Conservation (phyloP, 2,888 invertebrate species). For the Cynaeus angustus region DNA sequence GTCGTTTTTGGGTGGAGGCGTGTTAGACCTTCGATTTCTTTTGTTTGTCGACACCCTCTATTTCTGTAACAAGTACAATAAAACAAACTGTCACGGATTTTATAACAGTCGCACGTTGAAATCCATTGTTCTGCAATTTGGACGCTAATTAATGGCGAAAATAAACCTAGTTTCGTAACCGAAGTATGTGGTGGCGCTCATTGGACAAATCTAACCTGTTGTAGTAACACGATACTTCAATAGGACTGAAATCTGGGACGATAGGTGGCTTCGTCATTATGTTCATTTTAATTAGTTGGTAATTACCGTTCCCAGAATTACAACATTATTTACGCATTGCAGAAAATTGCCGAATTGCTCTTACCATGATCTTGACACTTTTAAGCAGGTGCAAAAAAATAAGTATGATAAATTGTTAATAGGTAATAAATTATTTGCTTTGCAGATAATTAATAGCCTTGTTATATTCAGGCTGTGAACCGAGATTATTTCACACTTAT, state of each 20-base stretch:
- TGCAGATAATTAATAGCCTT: not conserved
- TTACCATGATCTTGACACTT: constrained; percentile 3
- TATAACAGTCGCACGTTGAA: constrained; percentile 34
- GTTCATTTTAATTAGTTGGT: not conserved
- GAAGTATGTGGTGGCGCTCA: not conserved
- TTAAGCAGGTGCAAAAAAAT: constrained; percentile 6
- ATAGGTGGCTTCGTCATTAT: not conserved
- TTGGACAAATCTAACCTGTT: not conserved
- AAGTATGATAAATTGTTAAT: not conserved
- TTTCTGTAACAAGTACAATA: constrained; percentile 23
- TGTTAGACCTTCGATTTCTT: constrained; percentile 29
- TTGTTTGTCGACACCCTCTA: constrained; percentile 29
- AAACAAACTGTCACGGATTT: constrained; percentile 36
- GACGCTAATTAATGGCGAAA: constrained; percentile 41
- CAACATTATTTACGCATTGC: not conserved
- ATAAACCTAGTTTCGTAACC: constrained; percentile 34
- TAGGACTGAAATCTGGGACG: not conserved
- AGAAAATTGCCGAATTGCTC: not conserved
- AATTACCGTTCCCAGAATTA: not conserved
- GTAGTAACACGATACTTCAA: not conserved
- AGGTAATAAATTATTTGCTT: too few relatives aligned
- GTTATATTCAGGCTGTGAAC: not conserved
- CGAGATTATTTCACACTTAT: too few relatives aligned
- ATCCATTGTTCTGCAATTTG: constrained; percentile 42
- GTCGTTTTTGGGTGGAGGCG: constrained; percentile 11